Evolutionary conservation across 2,888 invertebrate species (phyloP).

Genomic region (Yponomeuta sedellus): DNA sequence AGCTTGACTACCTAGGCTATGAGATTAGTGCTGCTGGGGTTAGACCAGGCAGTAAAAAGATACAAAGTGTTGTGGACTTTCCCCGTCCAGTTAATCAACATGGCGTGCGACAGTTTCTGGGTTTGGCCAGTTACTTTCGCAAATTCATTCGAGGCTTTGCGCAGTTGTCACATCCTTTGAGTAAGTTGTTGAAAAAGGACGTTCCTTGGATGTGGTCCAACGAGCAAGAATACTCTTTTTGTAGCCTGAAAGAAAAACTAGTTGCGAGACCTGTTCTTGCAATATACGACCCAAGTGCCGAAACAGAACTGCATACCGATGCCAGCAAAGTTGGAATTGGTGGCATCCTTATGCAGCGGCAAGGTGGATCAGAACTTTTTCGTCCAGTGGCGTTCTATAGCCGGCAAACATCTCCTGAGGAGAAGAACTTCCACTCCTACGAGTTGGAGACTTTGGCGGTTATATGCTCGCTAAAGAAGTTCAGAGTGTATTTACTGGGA

Average conservation of each 20-base stretch:
- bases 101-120: too few species aligned
- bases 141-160: conserved; percentile 29
- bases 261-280: too few species aligned
- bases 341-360: background rate
- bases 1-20: too few species aligned
- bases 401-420: conserved; percentile 2
- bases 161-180: conserved; percentile 23
- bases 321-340: too few species aligned
- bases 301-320: too few species aligned
- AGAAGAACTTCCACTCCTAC: conserved; percentile 7
- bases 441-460: conserved; percentile 12
- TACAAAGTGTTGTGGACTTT: too few species aligned
- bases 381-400: conserved; percentile 1
- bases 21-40: too few species aligned
- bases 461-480: conserved; percentile 21
- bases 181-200: conserved; percentile 19
- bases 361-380: background rate
- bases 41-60: too few species aligned
- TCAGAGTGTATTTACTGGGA: conserved; percentile 24
- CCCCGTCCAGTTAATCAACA: too few species aligned
- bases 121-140: conserved; percentile 25
- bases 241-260: background rate
- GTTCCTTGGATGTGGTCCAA: conserved; percentile 22
- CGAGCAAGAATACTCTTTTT: conserved; percentile 20
- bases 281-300: too few species aligned